Base-by-base conservation (phyloP, 2,797 vertebrate species). In the Sitta carolinensis region DNA sequence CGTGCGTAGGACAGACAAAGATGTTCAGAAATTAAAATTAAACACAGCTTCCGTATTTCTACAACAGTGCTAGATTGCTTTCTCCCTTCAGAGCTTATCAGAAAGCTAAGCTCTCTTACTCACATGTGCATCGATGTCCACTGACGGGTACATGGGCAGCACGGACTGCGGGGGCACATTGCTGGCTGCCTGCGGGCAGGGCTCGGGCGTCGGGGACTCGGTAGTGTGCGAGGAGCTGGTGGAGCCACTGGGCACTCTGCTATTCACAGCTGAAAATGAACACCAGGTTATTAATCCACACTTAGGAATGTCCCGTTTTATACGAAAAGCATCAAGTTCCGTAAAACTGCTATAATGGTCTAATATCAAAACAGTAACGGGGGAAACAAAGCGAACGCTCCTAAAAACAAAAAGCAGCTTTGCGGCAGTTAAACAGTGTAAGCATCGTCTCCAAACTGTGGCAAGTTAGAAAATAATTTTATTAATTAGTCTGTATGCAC, bases 111-210 rank as follows among this genome's bases (percentile, higher is more conserved):
- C 36, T 36, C 36, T 36, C 36, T 23, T 67, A 96, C 99, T 99
- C 98, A 99, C 99, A 85, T 99, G 99, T 51, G 99, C 99, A 95
- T 99, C 99, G 54, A 99, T 99, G 98, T 99, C 99, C 96, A 99
- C 99, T 0, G 99, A 99, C 73, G 99, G 99, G 80, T 99, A 99
- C 52, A 99, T 98, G 76, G 99, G 98, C 90, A 99, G 98, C 96
- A 99, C 98, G 8, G 99, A 98, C 59, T 99, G 98, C 4, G 98
- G 98, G 54, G 98, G 98, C 95, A 98, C 97, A 93, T 69, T 99
- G 97, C 98, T 96, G 57, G 98, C 94, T 87, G 98, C 97, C 97
- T 98, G 99, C 10, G 98, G 97, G 96, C 98, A 98, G 20, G 98
- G 98, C 97, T 99, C 99, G 82, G 99, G 98, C 27, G 97, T 97